Conservation (phyloP, 2,113 vertebrate species). For the Solenodon paradoxus region DNA sequence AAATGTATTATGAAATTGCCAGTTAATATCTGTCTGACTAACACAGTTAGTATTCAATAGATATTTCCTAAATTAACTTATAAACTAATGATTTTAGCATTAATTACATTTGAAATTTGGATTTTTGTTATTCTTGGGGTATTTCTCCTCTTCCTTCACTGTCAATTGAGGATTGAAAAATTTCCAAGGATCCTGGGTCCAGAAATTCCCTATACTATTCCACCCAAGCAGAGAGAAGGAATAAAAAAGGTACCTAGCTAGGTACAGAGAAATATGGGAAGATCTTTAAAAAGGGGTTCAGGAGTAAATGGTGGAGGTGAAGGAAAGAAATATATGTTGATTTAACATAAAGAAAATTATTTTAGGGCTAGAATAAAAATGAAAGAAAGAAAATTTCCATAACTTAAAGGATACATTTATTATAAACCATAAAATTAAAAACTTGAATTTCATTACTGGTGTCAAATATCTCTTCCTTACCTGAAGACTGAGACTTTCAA, state of each 20-base stretch:
- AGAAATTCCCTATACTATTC: neutral
- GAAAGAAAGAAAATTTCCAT: neutral
- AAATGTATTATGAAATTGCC: neutral
- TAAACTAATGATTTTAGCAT: neutral
- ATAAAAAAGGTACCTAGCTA: neutral
- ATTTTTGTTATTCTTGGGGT: neutral
- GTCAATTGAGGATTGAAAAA: neutral
- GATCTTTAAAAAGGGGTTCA: neutral
- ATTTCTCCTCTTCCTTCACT: neutral
- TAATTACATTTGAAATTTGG: neutral
- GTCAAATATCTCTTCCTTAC: neutral
- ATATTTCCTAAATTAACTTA: neutral
- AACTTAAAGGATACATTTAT: neutral
- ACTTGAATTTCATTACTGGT: neutral
- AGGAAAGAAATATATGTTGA: neutral
- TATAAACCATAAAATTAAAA: constrained; percentile 37
- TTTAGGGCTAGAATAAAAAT: neutral
- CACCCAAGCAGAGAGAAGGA: neutral
- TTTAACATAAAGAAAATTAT: neutral
- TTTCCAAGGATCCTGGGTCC: neutral
- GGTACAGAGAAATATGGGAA: neutral
- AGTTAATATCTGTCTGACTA: neutral
- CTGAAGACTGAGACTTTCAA: neutral
- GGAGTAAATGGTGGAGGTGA: neutral
- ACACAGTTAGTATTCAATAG: neutral